Evolutionary conservation across 2,888 invertebrate species (phyloP).

Genomic region (Perdita meconis): DNA sequence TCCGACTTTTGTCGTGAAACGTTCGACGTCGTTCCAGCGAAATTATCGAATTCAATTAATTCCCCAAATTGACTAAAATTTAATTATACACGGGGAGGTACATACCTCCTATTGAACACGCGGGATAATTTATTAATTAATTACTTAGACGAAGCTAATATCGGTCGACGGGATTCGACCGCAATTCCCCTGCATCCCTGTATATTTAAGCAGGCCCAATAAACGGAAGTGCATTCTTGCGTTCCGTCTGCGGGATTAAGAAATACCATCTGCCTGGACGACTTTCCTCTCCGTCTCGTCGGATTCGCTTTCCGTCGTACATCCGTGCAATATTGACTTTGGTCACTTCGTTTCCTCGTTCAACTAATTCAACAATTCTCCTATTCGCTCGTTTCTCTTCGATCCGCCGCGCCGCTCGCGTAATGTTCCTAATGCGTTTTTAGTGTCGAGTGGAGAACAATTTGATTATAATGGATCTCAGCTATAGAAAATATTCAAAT

Average conservation of each 20-base stretch:
- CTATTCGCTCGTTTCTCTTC: not conserved
- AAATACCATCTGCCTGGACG: conserved; percentile 1
- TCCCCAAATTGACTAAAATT: not conserved
- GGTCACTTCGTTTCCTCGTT: not conserved
- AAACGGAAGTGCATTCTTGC: conserved; percentile 34
- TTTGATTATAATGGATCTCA: no score
- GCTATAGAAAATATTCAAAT: no score
- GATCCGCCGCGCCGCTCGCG: not conserved
- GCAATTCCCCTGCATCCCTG: not conserved
- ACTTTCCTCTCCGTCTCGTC: conserved; percentile 2
- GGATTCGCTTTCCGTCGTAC: not conserved
- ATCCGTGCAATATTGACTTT: not conserved
- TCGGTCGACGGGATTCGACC: not conserved
- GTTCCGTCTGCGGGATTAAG: conserved; percentile 25
- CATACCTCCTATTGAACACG: not conserved
- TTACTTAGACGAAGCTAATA: not conserved
- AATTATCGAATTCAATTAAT: not conserved
- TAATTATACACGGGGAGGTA: conserved; percentile 1
- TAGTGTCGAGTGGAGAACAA: not conserved
- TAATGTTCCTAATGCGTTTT: not conserved
- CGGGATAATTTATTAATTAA: conserved; percentile 13
- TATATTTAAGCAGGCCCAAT: conserved; percentile 25
- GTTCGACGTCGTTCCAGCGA: not conserved
- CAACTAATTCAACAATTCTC: not conserved
- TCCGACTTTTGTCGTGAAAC: no score